Percentiles rank a stretch among this genome's conserved stretches.
phyloP scores from a whole-genome alignment of 2,797 vertebrate species.

The Eulemur albifrons region DNA sequence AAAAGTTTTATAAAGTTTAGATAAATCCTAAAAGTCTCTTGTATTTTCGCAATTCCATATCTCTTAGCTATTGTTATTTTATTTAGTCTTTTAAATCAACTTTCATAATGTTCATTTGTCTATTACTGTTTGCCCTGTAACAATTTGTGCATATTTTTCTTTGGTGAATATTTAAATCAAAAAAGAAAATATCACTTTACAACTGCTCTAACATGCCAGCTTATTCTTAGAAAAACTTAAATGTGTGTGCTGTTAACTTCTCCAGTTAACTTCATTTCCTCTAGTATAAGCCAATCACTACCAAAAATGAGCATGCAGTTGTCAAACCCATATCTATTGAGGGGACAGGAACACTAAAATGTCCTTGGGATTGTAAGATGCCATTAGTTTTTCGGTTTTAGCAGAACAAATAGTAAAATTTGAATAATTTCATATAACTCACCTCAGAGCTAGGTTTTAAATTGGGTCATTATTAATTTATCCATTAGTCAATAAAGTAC shows the following conservation, averaged over 20 bases:
- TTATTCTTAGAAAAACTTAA: background rate
- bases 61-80: background rate
- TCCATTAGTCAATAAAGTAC: background rate
- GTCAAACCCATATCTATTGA: background rate
- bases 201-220: background rate
- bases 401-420: conserved; percentile 56
- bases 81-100: background rate
- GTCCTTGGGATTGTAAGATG: conserved; percentile 55
- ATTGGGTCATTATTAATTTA: conserved; percentile 10
- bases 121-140: background rate
- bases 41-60: background rate
- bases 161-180: background rate
- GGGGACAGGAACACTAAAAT: background rate
- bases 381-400: conserved; percentile 63
- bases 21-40: background rate
- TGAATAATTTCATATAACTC: conserved; percentile 48
- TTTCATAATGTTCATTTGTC: background rate
- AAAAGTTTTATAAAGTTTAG: background rate
- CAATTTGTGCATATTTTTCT: background rate
- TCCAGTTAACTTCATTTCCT: conserved; percentile 19
- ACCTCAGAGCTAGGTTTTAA: conserved; percentile 26
- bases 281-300: conserved; percentile 5
- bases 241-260: background rate
- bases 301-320: conserved; percentile 54
- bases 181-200: background rate